Evolutionary conservation across 2,888 invertebrate genomes (phyloP).

Genomic region (Cheilosia pagana): DNA sequence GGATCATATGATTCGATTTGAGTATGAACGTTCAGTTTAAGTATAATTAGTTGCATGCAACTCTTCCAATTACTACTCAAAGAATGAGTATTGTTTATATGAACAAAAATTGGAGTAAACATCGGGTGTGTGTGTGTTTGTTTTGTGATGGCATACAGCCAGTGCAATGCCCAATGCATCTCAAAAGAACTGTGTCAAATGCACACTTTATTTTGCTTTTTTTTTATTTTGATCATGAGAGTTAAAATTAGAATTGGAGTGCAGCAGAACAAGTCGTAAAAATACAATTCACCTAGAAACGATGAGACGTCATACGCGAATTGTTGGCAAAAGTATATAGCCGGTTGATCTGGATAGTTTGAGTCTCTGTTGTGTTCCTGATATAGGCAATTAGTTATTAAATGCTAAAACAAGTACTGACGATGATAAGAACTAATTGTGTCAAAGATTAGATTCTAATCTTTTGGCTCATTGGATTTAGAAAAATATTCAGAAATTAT

Average conservation of each 20-base stretch:
- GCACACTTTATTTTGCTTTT: slow-evolving; percentile 28
- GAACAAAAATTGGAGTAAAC: slow-evolving; percentile 15
- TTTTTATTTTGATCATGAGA: slow-evolving; percentile 44
- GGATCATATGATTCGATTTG: neutral
- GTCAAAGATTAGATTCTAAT: slow-evolving; percentile 40
- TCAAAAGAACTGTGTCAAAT: slow-evolving; percentile 49
- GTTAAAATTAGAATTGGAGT: slow-evolving; percentile 61
- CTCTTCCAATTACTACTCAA: slow-evolving; percentile 26
- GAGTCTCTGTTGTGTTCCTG: slow-evolving; percentile 11
- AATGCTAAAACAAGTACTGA: neutral
- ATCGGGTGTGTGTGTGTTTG: slow-evolving; percentile 18
- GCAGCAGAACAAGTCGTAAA: slow-evolving; percentile 5
- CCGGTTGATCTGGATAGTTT: slow-evolving; percentile 14
- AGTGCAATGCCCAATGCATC: slow-evolving; percentile 51
- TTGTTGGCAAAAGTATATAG: neutral
- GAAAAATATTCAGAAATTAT: too few species aligned
- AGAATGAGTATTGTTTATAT: slow-evolving; percentile 27
- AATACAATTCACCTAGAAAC: slow-evolving; percentile 16
- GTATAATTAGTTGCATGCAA: neutral
- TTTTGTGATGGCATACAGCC: slow-evolving; percentile 44
- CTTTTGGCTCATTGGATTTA: neutral
- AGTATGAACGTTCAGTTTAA: neutral
- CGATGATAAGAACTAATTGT: slow-evolving; percentile 36
- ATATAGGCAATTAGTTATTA: slow-evolving; percentile 2
- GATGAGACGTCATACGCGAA: neutral